Conservation (phyloP, 2,113 vertebrate genomes). For the Phasianus colchicus region DNA sequence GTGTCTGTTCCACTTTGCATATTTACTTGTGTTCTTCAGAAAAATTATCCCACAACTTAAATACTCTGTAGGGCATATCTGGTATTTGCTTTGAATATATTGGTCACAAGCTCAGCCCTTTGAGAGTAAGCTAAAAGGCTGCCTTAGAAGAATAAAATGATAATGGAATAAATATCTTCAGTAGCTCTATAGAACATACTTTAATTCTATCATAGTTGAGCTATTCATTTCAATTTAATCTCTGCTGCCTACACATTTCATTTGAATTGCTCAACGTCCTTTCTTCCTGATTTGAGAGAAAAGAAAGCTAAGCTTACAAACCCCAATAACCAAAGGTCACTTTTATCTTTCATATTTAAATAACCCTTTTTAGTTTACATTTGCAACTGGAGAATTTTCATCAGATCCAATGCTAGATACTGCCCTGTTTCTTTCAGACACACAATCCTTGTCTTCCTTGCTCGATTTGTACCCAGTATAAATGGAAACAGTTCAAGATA, state of each 20-base stretch:
- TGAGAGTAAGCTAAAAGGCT: background rate
- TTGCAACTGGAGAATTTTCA: background rate
- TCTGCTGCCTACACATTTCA: background rate
- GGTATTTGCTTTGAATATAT: background rate
- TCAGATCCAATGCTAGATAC: background rate
- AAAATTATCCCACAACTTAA: constrained; percentile 53
- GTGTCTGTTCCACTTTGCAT: constrained; percentile 34
- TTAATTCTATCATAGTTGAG: constrained; percentile 4
- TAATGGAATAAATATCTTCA: constrained; percentile 34
- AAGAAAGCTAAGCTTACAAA: constrained; percentile 22
- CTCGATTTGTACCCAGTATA: background rate
- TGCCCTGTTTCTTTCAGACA: background rate
- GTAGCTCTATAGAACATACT: background rate
- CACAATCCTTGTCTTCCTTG: background rate
- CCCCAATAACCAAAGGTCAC: background rate
- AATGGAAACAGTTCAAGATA: background rate
- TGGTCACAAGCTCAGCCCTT: constrained; percentile 29
- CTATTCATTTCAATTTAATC: constrained; percentile 40
- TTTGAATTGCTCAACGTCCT: constrained; percentile 20
- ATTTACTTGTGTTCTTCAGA: constrained; percentile 55
- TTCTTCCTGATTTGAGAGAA: background rate
- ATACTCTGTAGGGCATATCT: constrained; percentile 18
- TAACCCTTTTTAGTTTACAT: constrained; percentile 4
- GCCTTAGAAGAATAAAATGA: background rate
- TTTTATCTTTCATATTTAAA: constrained; percentile 47